Base-by-base conservation (phyloP, 2,888 invertebrate genomes). In the Imbricaverruca yamaguchii region DNA sequence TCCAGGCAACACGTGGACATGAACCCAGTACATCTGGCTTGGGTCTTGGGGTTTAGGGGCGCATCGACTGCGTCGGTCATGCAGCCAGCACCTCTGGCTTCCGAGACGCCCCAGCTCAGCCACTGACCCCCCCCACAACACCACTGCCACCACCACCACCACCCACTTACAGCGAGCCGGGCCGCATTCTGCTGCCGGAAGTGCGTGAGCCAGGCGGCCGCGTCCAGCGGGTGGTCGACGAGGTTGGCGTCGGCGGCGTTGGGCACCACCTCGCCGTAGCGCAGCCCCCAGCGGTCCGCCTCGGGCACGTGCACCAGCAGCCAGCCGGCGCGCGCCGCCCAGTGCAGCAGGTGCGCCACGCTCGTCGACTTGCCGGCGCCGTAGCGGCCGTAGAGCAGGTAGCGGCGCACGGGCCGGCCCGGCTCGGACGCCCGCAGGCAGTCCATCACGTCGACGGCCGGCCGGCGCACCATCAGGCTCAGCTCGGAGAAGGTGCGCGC, bases 321-420 rank as follows among this genome's bases (percentile, higher is more conserved):
- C 88, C 91, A 95, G 8, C 91, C 91, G 82, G 92, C 89, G 82
- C 89, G 89, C 84, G 90, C 89, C 7, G 93, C 95, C 87, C 92
- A 95, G 87, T 97, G 96, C 63, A 96, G 85, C 18, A 96, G 86
- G 87, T 97, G 96, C 3, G 92, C 91, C 85, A 97, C 85, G 0
- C 92, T 92, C 61, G 93, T 85, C 0, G 93, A 91, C 88, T 96
- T 97, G 9, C 97, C 97, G 81, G 89, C 88, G 59, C 97, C 97
- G 85, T 89, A 88, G 83, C 91, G 91, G 63, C 97, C 97, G 83
- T 84, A 84, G 53, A 57, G 80, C 61, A 80, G n/a, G 56, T 80
- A 55, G 69, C 63, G 59, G 56, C n/a, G 65, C 67, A 18, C 23
- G 18, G 80, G 56, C 25, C 59, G 61, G 10, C 89, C 88, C 83